Base-by-base conservation (phyloP, 2,888 invertebrate genomes). In the Drosophila pegasa region DNA sequence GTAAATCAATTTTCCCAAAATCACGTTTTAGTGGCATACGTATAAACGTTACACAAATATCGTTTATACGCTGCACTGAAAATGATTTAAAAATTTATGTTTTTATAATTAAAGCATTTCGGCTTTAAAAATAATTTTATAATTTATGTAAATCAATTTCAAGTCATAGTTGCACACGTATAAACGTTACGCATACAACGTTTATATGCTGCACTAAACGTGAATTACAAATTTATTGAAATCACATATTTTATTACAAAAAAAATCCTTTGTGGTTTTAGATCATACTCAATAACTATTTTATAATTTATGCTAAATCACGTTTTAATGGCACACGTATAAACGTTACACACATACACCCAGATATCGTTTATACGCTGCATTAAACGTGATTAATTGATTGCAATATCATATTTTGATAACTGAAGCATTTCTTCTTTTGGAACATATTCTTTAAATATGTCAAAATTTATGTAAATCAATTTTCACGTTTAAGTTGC, bases 361-460 rank as follows among this genome's bases (percentile, higher is more conserved):
- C 22, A 54, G 3, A 48, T 8, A 7, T n/a, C 25, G 62, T 51
- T 62, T 55, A 61, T 54, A 52, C 71, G 65, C 12, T 31, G 7
- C 47, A 40, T 25, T 61, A 35, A 43, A 54, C 61, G 61, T 61
- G 70, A 65, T 64, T 43, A 37, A 8, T n/a, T n/a, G n/a, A 20
- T 35, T 54, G 40, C 3, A n/a, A 8, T n/a, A n/a, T 7, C 2
- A 9, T 18, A 18, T 16, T n/a, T n/a, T n/a, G n/a, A n/a, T n/a
- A n/a, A n/a, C n/a, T n/a, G n/a, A n/a, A n/a, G n/a, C n/a, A n/a
- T n/a, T n/a, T n/a, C n/a, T n/a, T n/a, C n/a, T n/a, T n/a, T n/a
- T n/a, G n/a, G n/a, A n/a, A n/a, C n/a, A n/a, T n/a, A n/a, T n/a
- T 47, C 35, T 16, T 27, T 37, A 37, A 27, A 2, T 37, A 33